phyloP scores from a whole-genome alignment of 2,888 invertebrate genomes.

The Tanypteryx hageni region DNA sequence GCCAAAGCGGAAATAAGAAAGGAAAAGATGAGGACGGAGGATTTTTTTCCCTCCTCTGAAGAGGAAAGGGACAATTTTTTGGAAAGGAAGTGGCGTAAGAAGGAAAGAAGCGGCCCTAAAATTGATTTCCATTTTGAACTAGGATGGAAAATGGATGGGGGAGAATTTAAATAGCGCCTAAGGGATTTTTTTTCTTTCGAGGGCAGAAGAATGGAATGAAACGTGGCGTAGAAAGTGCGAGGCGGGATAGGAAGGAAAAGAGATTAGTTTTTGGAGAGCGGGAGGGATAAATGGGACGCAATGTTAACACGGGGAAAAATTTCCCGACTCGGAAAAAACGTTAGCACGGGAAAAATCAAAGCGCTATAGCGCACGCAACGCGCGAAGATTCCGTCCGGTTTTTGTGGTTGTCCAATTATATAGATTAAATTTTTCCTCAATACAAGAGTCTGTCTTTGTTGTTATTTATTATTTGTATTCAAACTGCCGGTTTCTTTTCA shows the following conservation, averaged over 20 bases:
- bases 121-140: slow-evolving; percentile 59
- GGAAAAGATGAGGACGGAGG: background rate
- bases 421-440: no score
- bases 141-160: slow-evolving; percentile 52
- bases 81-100: background rate
- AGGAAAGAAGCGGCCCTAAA: slow-evolving; percentile 14
- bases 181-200: background rate
- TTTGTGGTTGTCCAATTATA: no score
- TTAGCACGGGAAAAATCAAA: no score
- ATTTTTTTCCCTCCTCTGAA: background rate
- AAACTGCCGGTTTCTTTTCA: no score
- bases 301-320: background rate
- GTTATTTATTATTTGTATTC: no score
- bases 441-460: no score
- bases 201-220: slow-evolving; percentile 5
- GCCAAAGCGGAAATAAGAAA: background rate
- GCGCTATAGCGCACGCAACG: no score
- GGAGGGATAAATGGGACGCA: background rate
- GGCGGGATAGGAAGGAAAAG: background rate
- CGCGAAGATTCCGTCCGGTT: no score
- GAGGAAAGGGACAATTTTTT: background rate
- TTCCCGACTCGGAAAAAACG: no score
- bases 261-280: background rate
- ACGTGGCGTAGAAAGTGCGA: background rate
- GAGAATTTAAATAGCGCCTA: slow-evolving; percentile 37